Percentiles rank a stretch among this genome's conserved stretches.
phyloP scores from a whole-genome alignment of 2,113 vertebrate genomes.

The Carollia perspicillata region DNA sequence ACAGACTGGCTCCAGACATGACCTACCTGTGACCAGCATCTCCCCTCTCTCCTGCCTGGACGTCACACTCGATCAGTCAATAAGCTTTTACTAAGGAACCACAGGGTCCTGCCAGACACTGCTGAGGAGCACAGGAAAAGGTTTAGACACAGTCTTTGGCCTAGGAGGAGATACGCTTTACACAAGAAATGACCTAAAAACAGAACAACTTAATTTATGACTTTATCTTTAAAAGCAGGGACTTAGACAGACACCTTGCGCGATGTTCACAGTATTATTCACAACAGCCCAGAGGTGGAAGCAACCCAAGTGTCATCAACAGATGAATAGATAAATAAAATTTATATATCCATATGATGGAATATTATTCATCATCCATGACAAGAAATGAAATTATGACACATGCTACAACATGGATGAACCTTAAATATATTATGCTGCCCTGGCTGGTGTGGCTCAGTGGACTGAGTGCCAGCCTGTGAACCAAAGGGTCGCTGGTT shows the following conservation, averaged over 20 bases:
- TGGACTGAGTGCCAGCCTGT: too few species aligned
- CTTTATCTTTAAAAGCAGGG: not conserved
- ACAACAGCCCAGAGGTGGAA: not conserved
- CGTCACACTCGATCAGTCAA: not conserved
- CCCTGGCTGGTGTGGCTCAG: too few species aligned
- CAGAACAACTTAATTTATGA: not conserved
- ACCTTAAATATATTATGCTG: not conserved
- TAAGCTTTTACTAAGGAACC: not conserved
- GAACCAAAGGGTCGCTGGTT: too few species aligned
- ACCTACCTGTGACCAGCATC: not conserved
- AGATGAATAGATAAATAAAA: not conserved
- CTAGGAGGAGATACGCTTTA: not conserved
- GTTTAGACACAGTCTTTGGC: not conserved
- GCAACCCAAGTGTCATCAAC: too few species aligned
- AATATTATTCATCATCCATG: not conserved
- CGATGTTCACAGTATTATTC: not conserved
- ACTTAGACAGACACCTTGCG: not conserved
- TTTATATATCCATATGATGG: rapidly evolving
- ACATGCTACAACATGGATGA: not conserved
- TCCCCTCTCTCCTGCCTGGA: not conserved
- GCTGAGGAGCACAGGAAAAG: too few species aligned
- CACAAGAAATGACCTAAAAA: not conserved
- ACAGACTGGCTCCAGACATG: too few species aligned
- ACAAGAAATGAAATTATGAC: not conserved
- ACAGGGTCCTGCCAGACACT: not conserved